Base-by-base conservation (phyloP, 1,140 invertebrate species). In the Schlechtendalia chinensis region DNA sequence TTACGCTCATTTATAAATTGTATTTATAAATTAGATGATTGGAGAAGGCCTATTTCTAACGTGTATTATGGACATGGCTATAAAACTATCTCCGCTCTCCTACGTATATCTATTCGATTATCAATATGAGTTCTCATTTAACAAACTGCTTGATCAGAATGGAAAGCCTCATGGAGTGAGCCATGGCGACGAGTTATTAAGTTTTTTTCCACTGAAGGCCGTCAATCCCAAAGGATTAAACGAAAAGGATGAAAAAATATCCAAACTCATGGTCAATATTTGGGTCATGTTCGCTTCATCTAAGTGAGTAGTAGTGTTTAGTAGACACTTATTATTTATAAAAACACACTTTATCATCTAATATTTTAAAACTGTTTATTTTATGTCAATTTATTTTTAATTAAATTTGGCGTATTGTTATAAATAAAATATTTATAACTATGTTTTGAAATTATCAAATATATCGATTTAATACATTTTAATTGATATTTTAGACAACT, bases 71-170 rank as follows among this genome's bases (percentile, higher is more conserved):
- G n/a, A n/a, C n/a, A n/a, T 12, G 16, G 1, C 50, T 53, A 14
- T 6, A 16, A 12, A 16, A 53, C 50, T 14, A 53, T 6, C 16
- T 53, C 50, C 74, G 27, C 74, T 58, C 0, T 29, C 32, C 12
- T 47, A 77, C 12, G 61, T 61, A 19, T 77, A 77, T 61, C 39
- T 77, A 16, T 77, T 77, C 14, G 74, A 77, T 77, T 77, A 77
- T n/a, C 0, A 61, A 77, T 47, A 77, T 19, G 32, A 77, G 16
- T 45, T 77, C 19, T 27, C 74, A 29, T 77, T 77, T 12, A 77
- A 77, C 14, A 16, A 47, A 19, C 0, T 50, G 1, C 61, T 47
- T n/a, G 74, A 58, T 1, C n/a, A 27, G 6, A 61, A 39, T 59
- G 14, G 11, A 17, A 77, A 77, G 10, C 1, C 47, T 22, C 19